These are phyloP conservation scores for Strix uralensis DNA, from an alignment of 2,113 vertebrate species.

Conservation along the genomic window DNA sequence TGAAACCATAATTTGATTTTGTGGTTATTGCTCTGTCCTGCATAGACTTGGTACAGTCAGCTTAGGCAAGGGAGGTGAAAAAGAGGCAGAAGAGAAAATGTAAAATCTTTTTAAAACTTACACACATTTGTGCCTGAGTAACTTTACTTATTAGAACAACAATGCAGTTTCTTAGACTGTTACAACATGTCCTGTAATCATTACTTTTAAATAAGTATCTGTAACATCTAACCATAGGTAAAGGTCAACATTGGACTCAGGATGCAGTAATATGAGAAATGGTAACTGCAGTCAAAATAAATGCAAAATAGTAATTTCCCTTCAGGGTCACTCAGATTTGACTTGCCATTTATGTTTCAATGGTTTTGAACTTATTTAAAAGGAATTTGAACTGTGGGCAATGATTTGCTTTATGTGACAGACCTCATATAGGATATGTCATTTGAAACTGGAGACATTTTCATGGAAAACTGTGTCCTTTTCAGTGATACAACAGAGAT, in stretches of 20 bases:
- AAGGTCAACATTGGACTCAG: neutral
- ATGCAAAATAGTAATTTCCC: neutral
- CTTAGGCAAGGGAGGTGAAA: neutral
- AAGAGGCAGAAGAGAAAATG: neutral
- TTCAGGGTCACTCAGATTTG: neutral
- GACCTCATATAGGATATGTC: neutral
- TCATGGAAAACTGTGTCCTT: neutral
- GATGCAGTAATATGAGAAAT: neutral
- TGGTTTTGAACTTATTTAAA: neutral
- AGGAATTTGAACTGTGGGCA: neutral
- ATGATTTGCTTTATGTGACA: neutral
- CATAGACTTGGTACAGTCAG: neutral
- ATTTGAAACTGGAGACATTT: neutral
- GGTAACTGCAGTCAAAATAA: neutral
- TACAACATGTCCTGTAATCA: neutral
- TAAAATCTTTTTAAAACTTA: neutral
- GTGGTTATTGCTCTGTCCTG: neutral
- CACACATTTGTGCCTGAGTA: neutral
- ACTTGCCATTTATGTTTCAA: neutral
- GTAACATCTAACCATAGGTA: neutral
- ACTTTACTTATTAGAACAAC: neutral
- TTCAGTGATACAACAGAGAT: neutral
- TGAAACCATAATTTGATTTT: neutral
- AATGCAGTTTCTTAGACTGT: neutral
- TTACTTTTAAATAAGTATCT: neutral